Base-by-base conservation (phyloP, 2,797 vertebrate species). In the Manis crassicaudata region DNA sequence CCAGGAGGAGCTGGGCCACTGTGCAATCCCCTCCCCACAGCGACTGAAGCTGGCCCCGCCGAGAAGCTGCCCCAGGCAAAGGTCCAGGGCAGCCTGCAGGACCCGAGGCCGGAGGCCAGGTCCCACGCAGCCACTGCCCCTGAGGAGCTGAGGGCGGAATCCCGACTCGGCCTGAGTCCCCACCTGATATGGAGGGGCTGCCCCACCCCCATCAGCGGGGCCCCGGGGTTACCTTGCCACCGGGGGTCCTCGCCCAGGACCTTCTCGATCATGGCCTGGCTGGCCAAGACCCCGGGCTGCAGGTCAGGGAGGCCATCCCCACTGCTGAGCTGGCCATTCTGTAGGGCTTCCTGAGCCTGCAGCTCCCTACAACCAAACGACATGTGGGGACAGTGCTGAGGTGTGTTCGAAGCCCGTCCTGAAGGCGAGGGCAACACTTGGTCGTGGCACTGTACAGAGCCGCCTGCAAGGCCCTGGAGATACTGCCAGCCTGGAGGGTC, bases 251-350 rank as follows among this genome's bases (percentile, higher is more conserved):
- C 99, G 12, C 98, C 99, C 89, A 99, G 98, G 46, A 99, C 99
- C 98, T 99, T 99, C 98, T 99, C 99, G 27, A 99, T 99, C 99
- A 99, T 99, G 91, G 99, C 99, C 98, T 99, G 99, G 97, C 99
- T 99, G 96, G 99, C 99, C 97, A 99, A 97, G n/a, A 99, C 99
- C 75, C 99, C 99, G 0, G 99, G 99, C 72, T 99, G 99, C 93
- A 99, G 98, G 79, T 99, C 99, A 40, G 99, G 99, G 97, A 99
- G 98, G 17, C 99, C 98, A 86, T 99, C 99, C 32, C 99, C 98
- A 1, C 99, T 98, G 56, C 99, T 98, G 86, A 99, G 97, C 97
- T 99, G 99, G 88, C 99, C 99, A 43, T 99, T 99, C 92, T 99
- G 99, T 92, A 99, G 98, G 75, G 99, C 99, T 97, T 99, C 99